Base-by-base conservation (phyloP, 2,797 vertebrate species). In the Pogoniulus pusillus region DNA sequence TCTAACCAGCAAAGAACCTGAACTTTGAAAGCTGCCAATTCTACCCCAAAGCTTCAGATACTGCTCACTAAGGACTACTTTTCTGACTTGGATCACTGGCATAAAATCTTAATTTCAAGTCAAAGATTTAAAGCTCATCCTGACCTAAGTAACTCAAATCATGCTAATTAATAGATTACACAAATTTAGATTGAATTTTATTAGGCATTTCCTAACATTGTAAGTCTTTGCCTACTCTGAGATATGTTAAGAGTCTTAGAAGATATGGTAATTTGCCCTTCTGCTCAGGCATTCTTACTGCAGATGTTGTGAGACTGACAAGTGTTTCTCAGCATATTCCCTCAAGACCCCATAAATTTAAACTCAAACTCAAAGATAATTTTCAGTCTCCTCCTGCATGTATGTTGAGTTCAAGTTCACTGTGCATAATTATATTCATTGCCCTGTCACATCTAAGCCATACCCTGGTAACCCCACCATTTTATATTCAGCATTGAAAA, bases 301-400 rank as follows among this genome's bases (percentile, higher is more conserved):
- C 72, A 94, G 91, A 91, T 94, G 87, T 87, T 96, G n/a, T 63
- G 62, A 87, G 85, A 95, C 88, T 85, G 88, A 72, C 83, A 91
- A 95, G 55, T 82, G 78, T 11, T 85, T 80, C 81, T 90, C 58
- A 41, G 34, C n/a, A 45, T 82, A 80, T 83, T 87, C 72, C 65
- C 93, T 78, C 43, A 72, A 89, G 78, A 92, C 22, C 8, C n/a
- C 77, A 5, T 37, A 75, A 70, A 1, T 90, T 89, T 87, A 89
- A 93, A 92, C 47, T 51, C 62, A 89, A 94, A 91, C 94, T 94
- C 93, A 75, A 62, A 93, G 81, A 82, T 51, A 93, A 85, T 94
- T 95, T 93, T 85, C 72, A 78, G 47, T 59, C 37, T 86, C 43
- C 81, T 80, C 53, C 71, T 90, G 88, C 75, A 82, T 91, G 82